Conservation (phyloP, 2,113 vertebrate genomes). For the Melospiza georgiana region DNA sequence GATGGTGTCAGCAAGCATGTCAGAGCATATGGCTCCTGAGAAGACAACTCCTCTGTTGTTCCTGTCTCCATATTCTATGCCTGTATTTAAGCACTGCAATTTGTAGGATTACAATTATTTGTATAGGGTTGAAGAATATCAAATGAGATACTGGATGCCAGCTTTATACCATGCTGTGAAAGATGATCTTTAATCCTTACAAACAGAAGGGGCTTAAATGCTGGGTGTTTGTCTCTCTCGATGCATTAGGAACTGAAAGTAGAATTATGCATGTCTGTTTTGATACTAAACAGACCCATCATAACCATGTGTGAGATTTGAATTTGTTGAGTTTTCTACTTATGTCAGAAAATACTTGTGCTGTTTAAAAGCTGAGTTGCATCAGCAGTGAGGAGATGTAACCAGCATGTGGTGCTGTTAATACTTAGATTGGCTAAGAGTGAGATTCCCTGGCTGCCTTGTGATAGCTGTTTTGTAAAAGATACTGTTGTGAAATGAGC, state of each 20-base stretch:
- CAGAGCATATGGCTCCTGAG: neutral
- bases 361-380: neutral
- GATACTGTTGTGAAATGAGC: neutral
- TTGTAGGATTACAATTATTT: neutral
- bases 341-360: neutral
- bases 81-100: neutral
- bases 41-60: neutral
- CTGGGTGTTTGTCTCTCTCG: neutral
- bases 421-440: neutral
- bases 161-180: neutral
- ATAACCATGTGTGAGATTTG: neutral
- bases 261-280: neutral
- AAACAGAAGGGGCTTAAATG: neutral
- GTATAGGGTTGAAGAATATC: neutral
- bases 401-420: conserved; percentile 13
- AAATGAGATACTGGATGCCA: neutral
- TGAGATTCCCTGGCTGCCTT: neutral
- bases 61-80: neutral
- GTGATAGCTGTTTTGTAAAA: neutral
- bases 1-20: neutral
- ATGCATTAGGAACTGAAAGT: neutral
- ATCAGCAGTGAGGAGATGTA: neutral
- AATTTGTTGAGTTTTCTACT: neutral
- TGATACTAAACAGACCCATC: neutral
- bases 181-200: neutral